These are phyloP conservation scores for Mastomys coucha DNA, from an alignment of 2,113 vertebrate genomes.

Conservation along the genomic window DNA sequence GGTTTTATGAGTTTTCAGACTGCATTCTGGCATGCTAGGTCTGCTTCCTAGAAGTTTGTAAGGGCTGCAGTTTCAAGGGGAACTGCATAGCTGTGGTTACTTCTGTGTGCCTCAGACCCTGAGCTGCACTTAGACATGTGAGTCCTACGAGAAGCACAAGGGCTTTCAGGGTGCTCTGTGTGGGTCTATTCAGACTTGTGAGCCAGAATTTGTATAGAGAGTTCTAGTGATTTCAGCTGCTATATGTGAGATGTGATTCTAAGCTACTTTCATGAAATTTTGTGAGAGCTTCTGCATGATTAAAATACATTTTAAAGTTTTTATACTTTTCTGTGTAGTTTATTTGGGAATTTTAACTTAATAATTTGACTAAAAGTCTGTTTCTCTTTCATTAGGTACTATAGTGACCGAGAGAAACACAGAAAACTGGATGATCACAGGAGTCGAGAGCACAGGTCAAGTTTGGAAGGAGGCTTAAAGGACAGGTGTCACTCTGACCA, in stretches of 20 bases:
- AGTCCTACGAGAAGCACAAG: not conserved
- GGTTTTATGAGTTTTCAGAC: not conserved
- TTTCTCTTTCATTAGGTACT: conserved; percentile 90
- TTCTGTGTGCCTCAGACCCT: not conserved
- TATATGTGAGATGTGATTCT: not conserved
- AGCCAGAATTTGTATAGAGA: conserved; percentile 21
- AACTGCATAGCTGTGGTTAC: not conserved
- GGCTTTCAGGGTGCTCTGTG: not conserved
- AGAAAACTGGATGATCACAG: conserved; percentile 96
- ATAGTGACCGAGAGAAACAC: conserved; percentile 94
- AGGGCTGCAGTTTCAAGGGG: not conserved
- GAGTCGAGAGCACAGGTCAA: conserved; percentile 93
- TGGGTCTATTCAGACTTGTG: conserved; percentile 31
- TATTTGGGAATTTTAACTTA: conserved; percentile 26
- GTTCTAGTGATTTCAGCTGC: not conserved
- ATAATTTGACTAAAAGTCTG: conserved; percentile 57
- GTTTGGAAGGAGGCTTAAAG: conserved; percentile 91
- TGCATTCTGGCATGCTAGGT: conserved; percentile 1
- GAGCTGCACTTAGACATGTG: not conserved
- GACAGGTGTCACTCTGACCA: conserved; percentile 91
- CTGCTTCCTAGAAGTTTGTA: not conserved
- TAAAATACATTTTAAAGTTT: conserved; percentile 8
- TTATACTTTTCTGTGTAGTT: not conserved
- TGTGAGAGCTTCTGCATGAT: conserved; percentile 13
- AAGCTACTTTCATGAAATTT: not conserved